phyloP scores from a whole-genome alignment of 2,113 vertebrate species.

The Delphinus delphis region DNA sequence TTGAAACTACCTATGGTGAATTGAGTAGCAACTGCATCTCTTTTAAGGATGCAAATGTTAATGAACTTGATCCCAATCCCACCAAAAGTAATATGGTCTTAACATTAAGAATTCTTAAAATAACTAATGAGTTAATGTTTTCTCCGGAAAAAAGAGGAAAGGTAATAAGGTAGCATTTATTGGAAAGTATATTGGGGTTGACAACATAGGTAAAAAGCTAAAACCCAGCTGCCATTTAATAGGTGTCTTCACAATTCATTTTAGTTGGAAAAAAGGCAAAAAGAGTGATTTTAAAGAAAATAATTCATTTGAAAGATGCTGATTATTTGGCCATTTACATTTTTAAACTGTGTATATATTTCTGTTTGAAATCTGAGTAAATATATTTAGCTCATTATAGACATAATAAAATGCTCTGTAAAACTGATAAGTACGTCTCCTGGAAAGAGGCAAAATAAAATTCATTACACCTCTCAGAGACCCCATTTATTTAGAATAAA shows the following conservation, averaged over 20 bases:
- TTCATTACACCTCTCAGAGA: fast-evolving
- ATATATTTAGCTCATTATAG: neutral
- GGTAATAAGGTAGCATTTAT: neutral
- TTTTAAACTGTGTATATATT: neutral
- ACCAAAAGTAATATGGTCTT: neutral
- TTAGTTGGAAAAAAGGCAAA: neutral
- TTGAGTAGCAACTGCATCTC: neutral
- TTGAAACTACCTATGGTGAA: neutral
- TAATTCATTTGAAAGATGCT: neutral
- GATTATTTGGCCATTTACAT: neutral
- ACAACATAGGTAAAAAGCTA: neutral
- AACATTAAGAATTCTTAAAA: neutral
- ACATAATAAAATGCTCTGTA: neutral
- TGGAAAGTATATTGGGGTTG: neutral
- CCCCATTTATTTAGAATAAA: fast-evolving
- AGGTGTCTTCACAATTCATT: neutral
- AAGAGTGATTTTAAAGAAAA: neutral
- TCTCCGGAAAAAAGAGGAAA: neutral
- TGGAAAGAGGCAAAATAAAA: slow-evolving; percentile 1
- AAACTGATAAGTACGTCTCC: neutral
- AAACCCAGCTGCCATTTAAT: neutral
- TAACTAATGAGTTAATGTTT: neutral
- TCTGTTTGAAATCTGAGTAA: neutral
- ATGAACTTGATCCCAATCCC: neutral
- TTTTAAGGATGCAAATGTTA: neutral